phyloP scores from a whole-genome alignment of 2,113 vertebrate species.

The Numida meleagris region DNA sequence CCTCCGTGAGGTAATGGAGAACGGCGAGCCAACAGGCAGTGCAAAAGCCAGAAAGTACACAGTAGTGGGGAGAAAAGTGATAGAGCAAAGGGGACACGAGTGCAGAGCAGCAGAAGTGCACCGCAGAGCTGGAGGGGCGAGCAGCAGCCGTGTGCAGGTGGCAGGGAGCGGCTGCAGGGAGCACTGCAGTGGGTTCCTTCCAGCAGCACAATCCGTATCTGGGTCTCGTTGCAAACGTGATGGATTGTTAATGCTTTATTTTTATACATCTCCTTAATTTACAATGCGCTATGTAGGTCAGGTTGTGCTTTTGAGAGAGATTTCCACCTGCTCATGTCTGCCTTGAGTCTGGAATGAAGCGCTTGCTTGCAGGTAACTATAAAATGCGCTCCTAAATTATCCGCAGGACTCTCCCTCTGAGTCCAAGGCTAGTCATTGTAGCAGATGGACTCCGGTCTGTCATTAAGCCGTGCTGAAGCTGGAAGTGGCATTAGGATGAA shows the following conservation, averaged over 20 bases:
- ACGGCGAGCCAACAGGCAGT: neutral
- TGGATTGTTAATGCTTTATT: constrained; percentile 20
- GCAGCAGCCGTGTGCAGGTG: neutral
- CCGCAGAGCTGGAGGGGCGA: neutral
- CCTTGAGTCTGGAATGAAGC: constrained; percentile 47
- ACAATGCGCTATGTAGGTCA: constrained; percentile 31
- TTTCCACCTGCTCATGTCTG: neutral
- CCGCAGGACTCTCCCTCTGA: constrained; percentile 45
- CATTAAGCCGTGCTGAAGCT: constrained; percentile 27
- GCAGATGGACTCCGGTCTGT: constrained; percentile 62
- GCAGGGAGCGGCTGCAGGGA: neutral
- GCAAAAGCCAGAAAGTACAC: neutral
- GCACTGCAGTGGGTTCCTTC: neutral
- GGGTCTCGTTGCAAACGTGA: neutral
- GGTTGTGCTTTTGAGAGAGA: constrained; percentile 18
- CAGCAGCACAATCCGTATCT: neutral
- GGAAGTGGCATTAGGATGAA: neutral
- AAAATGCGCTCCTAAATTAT: constrained; percentile 52
- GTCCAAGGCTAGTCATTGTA: constrained; percentile 40
- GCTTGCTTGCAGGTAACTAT: constrained; percentile 5
- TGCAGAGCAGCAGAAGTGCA: neutral
- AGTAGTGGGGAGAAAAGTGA: neutral
- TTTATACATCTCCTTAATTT: constrained; percentile 31
- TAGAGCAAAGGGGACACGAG: neutral
- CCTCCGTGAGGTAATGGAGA: constrained; percentile 42